phyloP scores from a whole-genome alignment of 37 sponge, comb jelly and placozoan species.

The Agelas oroides region DNA sequence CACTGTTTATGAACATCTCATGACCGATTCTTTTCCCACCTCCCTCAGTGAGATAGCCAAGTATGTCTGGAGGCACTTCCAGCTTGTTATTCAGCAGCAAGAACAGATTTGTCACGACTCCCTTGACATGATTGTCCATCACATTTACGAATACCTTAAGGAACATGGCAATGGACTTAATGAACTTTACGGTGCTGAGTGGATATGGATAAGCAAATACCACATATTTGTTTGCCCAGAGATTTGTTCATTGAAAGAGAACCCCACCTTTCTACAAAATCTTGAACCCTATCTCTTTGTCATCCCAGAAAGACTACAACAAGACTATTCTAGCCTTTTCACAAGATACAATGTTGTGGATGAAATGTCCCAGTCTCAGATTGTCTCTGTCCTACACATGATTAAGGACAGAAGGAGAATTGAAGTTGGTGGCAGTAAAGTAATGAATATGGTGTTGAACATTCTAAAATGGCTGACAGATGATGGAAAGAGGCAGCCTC shows the following conservation, averaged over 20 bases:
- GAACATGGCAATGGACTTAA: too few relatives aligned
- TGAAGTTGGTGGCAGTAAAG: neutral
- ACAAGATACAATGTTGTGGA: slow-evolving; percentile 12
- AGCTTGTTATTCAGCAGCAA: too few relatives aligned
- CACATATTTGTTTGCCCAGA: slow-evolving; percentile 14
- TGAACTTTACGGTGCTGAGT: neutral
- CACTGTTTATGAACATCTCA: too few relatives aligned
- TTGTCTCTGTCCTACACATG: slow-evolving; percentile 31
- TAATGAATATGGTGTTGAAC: slow-evolving; percentile 16
- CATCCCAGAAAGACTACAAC: slow-evolving; percentile 15
- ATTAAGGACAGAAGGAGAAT: slow-evolving; percentile 8
- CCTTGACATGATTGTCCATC: neutral
- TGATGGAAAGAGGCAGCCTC: neutral
- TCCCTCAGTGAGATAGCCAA: too few relatives aligned
- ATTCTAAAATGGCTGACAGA: slow-evolving; percentile 55
- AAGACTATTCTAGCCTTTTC: slow-evolving; percentile 31
- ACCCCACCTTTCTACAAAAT: slow-evolving; percentile 4
- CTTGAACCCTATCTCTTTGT: slow-evolving; percentile 29
- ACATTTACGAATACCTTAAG: slow-evolving; percentile 2
- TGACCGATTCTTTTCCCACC: too few relatives aligned
- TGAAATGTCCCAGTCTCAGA: neutral
- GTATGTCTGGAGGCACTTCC: too few relatives aligned
- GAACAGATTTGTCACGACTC: too few relatives aligned
- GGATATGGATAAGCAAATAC: slow-evolving; percentile 29
- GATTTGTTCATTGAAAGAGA: slow-evolving; percentile 1